Evolutionary conservation across 64 coral and sea anemone species (phyloP).

Genomic region (Stichodactyla mertensii): DNA sequence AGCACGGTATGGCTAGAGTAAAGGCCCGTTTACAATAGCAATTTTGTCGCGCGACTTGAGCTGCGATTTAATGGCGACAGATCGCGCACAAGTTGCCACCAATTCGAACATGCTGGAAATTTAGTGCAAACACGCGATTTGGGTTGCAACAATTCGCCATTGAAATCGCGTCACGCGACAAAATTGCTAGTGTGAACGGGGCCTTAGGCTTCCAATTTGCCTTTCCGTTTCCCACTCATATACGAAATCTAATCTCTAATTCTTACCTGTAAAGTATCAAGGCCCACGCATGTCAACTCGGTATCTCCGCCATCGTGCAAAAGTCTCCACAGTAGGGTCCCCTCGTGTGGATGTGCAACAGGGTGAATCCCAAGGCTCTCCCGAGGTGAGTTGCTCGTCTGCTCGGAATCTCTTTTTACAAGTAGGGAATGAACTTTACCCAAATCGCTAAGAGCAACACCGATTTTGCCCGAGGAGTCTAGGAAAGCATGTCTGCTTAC

Average conservation of each 20-base stretch:
- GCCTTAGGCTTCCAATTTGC: no score
- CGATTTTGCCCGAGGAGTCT: constrained; percentile 68
- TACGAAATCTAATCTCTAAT: background rate
- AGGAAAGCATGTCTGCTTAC: constrained; percentile 69
- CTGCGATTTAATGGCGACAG: no score
- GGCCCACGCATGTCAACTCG: constrained; percentile 24
- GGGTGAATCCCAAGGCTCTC: constrained; percentile 61
- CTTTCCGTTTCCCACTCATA: no score
- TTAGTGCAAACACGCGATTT: no score
- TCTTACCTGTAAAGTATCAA: constrained; percentile 74
- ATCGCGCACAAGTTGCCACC: no score
- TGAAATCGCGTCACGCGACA: no score
- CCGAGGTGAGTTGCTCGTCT: background rate
- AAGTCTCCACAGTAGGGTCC: constrained; percentile 69
- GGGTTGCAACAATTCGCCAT: no score
- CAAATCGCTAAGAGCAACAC: constrained; percentile 62
- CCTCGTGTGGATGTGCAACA: constrained; percentile 32
- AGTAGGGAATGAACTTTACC: constrained; percentile 47
- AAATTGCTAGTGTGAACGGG: no score
- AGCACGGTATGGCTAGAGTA: no score
- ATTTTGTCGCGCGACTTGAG: no score
- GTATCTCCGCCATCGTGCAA: constrained; percentile 33
- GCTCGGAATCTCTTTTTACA: background rate
- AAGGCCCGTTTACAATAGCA: no score
- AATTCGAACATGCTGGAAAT: no score